Evolutionary conservation across 2,797 vertebrate genomes (phyloP).

Genomic region (Acanthurus leucopareius): DNA sequence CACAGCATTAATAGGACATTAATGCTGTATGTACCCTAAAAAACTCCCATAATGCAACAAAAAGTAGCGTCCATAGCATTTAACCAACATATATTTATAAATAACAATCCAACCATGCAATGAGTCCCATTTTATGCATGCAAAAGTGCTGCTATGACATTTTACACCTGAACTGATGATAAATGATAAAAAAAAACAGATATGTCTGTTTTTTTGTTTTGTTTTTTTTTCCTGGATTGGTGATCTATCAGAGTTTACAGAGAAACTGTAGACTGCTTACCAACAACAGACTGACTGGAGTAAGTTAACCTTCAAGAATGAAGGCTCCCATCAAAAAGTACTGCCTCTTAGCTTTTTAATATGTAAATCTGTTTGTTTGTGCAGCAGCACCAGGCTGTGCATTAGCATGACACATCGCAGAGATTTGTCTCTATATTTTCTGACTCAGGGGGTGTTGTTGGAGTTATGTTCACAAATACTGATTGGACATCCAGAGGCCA

Average conservation of each 20-base stretch:
- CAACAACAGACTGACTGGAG: background rate
- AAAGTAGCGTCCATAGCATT: background rate
- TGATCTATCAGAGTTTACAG: background rate
- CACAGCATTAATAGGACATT: background rate
- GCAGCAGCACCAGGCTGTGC: constrained; percentile 4
- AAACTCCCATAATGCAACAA: background rate
- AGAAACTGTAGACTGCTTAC: background rate
- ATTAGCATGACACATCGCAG: constrained; percentile 37
- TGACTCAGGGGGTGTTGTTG: constrained; percentile 18
- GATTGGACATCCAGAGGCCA: constrained; percentile 26
- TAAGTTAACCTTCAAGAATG: constrained; percentile 18
- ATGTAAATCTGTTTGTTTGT: constrained; percentile 30
- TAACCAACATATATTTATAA: background rate
- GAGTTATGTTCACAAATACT: constrained; percentile 21
- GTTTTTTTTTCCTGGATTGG: background rate
- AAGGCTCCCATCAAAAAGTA: background rate
- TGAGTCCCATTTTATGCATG: background rate
- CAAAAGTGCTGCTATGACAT: too few species aligned
- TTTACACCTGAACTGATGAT: too few species aligned
- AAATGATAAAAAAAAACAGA: too few species aligned
- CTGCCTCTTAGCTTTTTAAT: constrained; percentile 3
- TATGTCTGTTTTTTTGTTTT: background rate
- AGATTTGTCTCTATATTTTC: constrained; percentile 24
- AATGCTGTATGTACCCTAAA: background rate
- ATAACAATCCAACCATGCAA: background rate